Evolutionary conservation across 1,140 invertebrate species (phyloP).

Genomic region (Drosophila sechellia): DNA sequence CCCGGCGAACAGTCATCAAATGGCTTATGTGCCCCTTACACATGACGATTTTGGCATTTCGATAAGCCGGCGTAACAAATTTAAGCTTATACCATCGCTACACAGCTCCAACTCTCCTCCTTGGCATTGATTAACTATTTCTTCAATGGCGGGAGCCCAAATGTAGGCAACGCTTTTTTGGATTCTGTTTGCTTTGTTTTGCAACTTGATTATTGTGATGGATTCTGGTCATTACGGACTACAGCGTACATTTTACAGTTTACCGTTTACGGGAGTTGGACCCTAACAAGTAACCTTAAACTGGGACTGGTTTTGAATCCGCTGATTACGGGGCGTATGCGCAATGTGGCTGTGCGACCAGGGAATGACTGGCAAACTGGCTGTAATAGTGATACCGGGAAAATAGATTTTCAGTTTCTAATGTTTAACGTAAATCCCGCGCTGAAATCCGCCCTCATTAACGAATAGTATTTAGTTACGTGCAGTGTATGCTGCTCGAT

Average conservation of each 20-base stretch:
- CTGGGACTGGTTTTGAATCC: neutral
- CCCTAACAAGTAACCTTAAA: constrained; percentile 20
- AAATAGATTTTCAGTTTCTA: neutral
- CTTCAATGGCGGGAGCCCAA: constrained; percentile 23
- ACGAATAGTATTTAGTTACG: constrained; percentile 1
- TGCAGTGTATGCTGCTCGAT: constrained; percentile 14
- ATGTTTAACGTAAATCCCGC: neutral
- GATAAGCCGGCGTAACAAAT: constrained; percentile 77
- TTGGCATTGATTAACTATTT: constrained; percentile 79
- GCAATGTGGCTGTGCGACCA: neutral
- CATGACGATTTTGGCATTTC: constrained; percentile 76
- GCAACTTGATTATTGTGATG: constrained; percentile 73
- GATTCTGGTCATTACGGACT: constrained; percentile 68
- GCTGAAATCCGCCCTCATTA: constrained; percentile 16
- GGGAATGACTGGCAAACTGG: neutral
- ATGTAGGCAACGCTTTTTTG: constrained; percentile 36
- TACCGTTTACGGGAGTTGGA: constrained; percentile 11
- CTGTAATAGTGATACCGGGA: neutral
- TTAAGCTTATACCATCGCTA: constrained; percentile 38
- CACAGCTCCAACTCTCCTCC: neutral
- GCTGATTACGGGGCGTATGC: constrained; percentile 39
- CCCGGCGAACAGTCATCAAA: constrained; percentile 58
- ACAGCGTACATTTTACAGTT: neutral
- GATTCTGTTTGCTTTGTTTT: constrained; percentile 35
- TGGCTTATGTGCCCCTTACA: constrained; percentile 73